Evolutionary conservation across 53 echinoderm and acorn worm genomes (phyloP).

Genomic region (Apostichopus leukothele): DNA sequence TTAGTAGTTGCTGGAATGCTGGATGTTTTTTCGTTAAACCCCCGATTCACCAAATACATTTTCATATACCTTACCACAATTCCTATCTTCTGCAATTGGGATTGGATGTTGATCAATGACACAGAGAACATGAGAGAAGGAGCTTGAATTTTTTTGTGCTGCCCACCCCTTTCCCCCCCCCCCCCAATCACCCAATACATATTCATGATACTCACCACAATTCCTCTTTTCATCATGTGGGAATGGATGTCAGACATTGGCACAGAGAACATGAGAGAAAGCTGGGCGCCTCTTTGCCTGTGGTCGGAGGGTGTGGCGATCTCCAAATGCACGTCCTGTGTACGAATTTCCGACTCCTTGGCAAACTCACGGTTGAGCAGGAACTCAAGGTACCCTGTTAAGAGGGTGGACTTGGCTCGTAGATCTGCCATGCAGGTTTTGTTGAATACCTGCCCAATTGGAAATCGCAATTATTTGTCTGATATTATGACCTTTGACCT

Average conservation of each 20-base stretch:
- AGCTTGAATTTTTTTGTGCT: not conserved
- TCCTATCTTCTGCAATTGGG: too few species aligned
- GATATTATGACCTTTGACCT: too few species aligned
- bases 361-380: conserved; percentile 53
- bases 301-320: conserved; percentile 80
- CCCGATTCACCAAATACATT: too few species aligned
- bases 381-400: conserved; percentile 83
- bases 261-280: conserved; percentile 79
- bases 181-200: not conserved
- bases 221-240: conserved; percentile 82
- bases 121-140: not conserved
- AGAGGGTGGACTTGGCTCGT: conserved; percentile 66
- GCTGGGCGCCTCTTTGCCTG: conserved; percentile 77
- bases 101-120: too few species aligned
- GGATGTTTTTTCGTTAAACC: too few species aligned
- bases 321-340: conserved; percentile 57
- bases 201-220: conserved; percentile 69
- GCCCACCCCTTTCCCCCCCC: too few species aligned
- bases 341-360: conserved; percentile 47
- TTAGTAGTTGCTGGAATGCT: too few species aligned
- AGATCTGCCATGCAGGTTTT: conserved; percentile 78
- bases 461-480: too few species aligned
- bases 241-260: conserved; percentile 61
- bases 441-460: conserved; percentile 56
- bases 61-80: too few species aligned